Evolutionary conservation across 2,113 vertebrate species (phyloP).

Genomic region (Clarias batrachus): DNA sequence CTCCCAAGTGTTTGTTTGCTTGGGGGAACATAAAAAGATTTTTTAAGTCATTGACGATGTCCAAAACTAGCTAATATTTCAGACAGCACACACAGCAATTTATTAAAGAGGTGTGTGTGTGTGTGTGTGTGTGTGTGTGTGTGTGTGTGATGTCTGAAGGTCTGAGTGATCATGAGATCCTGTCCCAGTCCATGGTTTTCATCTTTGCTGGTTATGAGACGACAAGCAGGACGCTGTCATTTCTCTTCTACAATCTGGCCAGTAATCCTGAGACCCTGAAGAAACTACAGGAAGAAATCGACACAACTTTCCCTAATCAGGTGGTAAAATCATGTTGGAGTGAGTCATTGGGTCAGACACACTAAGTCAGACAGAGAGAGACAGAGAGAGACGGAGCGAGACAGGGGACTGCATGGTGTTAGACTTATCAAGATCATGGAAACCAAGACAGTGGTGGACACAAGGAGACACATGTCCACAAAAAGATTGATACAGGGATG

Average conservation of each 20-base stretch:
- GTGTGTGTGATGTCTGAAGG: conserved; percentile 57
- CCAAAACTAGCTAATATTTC: neutral
- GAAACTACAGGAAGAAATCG: conserved; percentile 74
- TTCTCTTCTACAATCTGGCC: conserved; percentile 72
- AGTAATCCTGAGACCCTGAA: conserved; percentile 70
- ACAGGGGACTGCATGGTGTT: neutral
- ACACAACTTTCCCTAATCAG: conserved; percentile 73
- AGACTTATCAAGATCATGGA: neutral
- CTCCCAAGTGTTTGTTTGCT: too few relatives aligned
- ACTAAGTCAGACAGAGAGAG: too few relatives aligned
- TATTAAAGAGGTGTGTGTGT: neutral
- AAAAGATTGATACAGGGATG: too few relatives aligned
- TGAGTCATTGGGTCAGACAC: too few relatives aligned
- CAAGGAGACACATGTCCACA: too few relatives aligned
- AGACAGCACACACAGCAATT: neutral
- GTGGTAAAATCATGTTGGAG: conserved; percentile 49
- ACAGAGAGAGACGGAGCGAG: too few relatives aligned
- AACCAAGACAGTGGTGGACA: neutral
- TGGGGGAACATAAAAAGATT: too few relatives aligned
- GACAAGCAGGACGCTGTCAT: conserved; percentile 71
- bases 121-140: neutral
- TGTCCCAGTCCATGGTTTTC: conserved; percentile 76
- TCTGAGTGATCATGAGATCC: conserved; percentile 76
- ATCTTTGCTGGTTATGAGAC: conserved; percentile 80
- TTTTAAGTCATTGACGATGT: too few relatives aligned